Evolutionary conservation across 2,797 vertebrate genomes (phyloP).

Genomic region (Hipposideros larvatus): DNA sequence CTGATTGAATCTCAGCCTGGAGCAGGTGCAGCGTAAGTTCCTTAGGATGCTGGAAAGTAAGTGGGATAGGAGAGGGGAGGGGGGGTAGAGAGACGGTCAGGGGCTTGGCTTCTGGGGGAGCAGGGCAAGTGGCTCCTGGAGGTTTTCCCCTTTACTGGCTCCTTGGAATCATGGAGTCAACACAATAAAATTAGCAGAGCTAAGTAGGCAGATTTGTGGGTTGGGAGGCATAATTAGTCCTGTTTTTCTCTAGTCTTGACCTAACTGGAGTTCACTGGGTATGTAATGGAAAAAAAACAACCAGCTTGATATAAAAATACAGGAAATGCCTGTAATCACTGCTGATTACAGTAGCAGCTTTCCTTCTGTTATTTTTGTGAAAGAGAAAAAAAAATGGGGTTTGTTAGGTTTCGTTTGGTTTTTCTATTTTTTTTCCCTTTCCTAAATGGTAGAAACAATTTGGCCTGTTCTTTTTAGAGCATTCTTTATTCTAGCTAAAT

Average conservation of each 20-base stretch:
- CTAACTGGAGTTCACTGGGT: constrained; percentile 89
- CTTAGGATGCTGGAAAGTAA: too few relatives aligned
- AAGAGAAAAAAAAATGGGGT: constrained; percentile 23
- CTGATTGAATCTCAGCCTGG: neutral
- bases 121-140: neutral
- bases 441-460: constrained; percentile 81
- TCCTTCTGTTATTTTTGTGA: constrained; percentile 86
- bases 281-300: constrained; percentile 96
- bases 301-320: constrained; percentile 92
- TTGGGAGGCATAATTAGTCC: constrained; percentile 86
- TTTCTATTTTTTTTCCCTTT: constrained; percentile 44
- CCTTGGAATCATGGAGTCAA: constrained; percentile 47
- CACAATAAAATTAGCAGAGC: constrained; percentile 78
- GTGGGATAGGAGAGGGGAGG: too few relatives aligned
- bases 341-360: constrained; percentile 91
- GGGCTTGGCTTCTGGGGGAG: neutral
- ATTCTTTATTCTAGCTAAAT: constrained; percentile 74
- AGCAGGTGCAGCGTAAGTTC: neutral
- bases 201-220: constrained; percentile 83
- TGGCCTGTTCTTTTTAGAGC: constrained; percentile 66
- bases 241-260: constrained; percentile 88
- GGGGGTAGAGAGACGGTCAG: neutral
- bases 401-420: constrained; percentile 7
- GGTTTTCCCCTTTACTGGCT: constrained; percentile 39
- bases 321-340: constrained; percentile 95